phyloP scores from a whole-genome alignment of 2,888 invertebrate genomes.

The Leptogaster cylindrica region DNA sequence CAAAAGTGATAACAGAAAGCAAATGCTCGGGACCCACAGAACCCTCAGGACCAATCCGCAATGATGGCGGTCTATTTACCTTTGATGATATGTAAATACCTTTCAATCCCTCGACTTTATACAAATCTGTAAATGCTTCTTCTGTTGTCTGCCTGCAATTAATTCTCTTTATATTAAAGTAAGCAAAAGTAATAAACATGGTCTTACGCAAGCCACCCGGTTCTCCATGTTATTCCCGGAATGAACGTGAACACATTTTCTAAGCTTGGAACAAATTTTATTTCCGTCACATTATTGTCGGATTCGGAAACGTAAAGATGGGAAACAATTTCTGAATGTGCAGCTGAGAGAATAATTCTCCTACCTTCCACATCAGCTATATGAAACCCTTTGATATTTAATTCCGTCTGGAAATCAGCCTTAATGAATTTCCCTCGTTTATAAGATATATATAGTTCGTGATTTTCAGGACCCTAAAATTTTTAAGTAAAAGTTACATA shows the following conservation, averaged over 20 bases:
- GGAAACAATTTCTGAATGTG: conserved; percentile 74
- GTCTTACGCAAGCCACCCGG: conserved; percentile 80
- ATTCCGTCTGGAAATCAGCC: conserved; percentile 77
- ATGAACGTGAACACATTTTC: conserved; percentile 83
- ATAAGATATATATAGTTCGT: conserved; percentile 77
- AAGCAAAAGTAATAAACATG: too few relatives aligned
- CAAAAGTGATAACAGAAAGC: conserved; percentile 80
- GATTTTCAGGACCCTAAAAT: conserved; percentile 56
- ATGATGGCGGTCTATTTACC: conserved; percentile 65
- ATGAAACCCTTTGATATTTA: conserved; percentile 70
- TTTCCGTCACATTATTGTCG: conserved; percentile 68
- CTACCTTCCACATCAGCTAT: conserved; percentile 84
- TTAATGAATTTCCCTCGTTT: conserved; percentile 73
- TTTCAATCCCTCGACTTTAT: conserved; percentile 83
- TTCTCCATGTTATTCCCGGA: conserved; percentile 80
- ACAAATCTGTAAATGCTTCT: conserved; percentile 85
- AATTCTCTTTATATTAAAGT: too few relatives aligned
- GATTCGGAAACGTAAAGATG: conserved; percentile 83
- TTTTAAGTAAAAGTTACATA: not conserved
- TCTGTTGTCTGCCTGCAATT: conserved; percentile 74
- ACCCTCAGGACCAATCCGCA: conserved; percentile 50
- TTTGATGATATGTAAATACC: conserved; percentile 91
- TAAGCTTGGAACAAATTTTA: conserved; percentile 79
- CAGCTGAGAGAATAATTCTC: conserved; percentile 81
- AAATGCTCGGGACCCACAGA: conserved; percentile 76